Percentiles rank a stretch among this genome's conserved stretches.
phyloP scores from a whole-genome alignment of 2,797 vertebrate species.

The Pogoniulus pusillus region DNA sequence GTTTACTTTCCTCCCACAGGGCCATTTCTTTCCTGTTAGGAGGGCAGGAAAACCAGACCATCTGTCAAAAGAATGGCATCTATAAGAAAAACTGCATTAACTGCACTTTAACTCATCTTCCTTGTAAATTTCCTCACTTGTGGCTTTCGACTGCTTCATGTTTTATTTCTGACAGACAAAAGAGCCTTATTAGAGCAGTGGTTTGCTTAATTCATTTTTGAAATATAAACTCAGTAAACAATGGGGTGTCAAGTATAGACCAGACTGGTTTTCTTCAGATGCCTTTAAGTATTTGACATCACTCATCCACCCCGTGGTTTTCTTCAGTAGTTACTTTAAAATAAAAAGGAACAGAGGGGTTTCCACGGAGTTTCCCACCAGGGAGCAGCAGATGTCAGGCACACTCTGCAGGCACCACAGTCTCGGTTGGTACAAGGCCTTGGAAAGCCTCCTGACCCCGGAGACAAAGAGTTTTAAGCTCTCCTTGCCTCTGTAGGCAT shows the following conservation, averaged over 20 bases:
- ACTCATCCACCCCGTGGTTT: neutral
- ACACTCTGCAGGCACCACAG: neutral
- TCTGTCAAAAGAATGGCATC: neutral
- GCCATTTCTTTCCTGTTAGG: slow-evolving; percentile 18
- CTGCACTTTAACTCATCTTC: slow-evolving; percentile 4
- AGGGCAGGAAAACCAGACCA: neutral
- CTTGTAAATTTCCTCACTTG: neutral
- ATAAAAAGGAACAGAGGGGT: neutral
- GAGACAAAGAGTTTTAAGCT: neutral
- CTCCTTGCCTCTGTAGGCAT: neutral
- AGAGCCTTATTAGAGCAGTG: neutral
- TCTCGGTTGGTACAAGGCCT: fast-evolving
- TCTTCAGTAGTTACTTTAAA: neutral
- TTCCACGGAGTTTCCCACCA: neutral
- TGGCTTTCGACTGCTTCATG: neutral
- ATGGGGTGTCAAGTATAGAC: neutral
- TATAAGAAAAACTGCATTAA: slow-evolving; percentile 1
- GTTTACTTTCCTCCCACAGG: neutral
- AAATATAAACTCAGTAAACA: neutral
- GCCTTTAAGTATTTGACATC: neutral
- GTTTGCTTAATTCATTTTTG: neutral
- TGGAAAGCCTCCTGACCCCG: neutral
- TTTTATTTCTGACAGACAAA: slow-evolving; percentile 22
- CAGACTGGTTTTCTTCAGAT: neutral
- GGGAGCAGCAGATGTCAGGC: neutral